These are phyloP conservation scores for Globicephala melas DNA, from an alignment of 2,113 vertebrate genomes.

Conservation along the genomic window DNA sequence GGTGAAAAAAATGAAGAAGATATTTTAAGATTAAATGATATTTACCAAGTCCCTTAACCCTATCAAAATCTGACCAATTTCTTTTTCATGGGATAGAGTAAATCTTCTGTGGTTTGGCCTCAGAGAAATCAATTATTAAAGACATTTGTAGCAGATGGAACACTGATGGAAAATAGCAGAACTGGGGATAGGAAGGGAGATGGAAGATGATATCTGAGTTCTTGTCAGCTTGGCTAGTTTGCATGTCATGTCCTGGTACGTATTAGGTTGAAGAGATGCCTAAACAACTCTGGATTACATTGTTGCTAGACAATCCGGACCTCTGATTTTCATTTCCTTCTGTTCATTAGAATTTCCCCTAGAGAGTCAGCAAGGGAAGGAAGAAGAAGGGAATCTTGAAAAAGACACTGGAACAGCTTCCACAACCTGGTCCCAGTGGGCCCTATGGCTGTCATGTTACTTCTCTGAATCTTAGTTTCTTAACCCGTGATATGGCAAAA, in stretches of 20 bases:
- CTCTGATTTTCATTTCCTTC: not conserved
- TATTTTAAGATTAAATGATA: not conserved
- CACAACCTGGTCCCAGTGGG: not conserved
- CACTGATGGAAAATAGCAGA: not conserved
- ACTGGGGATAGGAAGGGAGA: not conserved
- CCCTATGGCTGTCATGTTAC: not conserved
- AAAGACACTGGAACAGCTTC: not conserved
- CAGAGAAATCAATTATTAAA: not conserved
- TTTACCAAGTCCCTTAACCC: not conserved
- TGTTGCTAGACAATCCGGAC: not conserved
- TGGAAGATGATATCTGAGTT: not conserved
- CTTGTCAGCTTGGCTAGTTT: not conserved
- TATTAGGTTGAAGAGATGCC: not conserved
- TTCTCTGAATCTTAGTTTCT: not conserved
- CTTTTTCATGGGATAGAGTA: not conserved
- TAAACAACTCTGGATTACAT: not conserved
- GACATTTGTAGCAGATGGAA: not conserved
- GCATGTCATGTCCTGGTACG: not conserved
- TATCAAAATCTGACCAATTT: not conserved
- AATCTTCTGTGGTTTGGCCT: not conserved
- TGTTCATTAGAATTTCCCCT: not conserved
- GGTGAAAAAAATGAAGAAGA: not conserved
- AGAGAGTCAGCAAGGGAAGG: not conserved
- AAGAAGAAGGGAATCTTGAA: not conserved
- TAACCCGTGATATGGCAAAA: not conserved